A percentile compares a stretch with the other conserved stretches of the same genome.
Evolutionary conservation across 2,113 vertebrate species (phyloP).

Genomic region (Reinhardtius hippoglossoides): DNA sequence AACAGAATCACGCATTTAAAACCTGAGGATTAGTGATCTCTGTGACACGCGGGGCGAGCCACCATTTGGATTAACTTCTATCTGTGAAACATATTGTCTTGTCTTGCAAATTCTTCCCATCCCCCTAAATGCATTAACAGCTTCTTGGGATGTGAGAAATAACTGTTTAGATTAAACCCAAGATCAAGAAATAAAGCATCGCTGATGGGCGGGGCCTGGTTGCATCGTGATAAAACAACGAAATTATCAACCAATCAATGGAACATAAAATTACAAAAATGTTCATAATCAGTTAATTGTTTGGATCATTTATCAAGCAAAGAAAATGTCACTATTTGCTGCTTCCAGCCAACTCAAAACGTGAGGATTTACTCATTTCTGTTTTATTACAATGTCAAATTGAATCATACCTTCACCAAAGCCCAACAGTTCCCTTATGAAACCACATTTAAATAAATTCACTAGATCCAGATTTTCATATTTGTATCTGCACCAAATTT

Average conservation of each 20-base stretch:
- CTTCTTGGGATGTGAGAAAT: not conserved
- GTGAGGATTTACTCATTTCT: not conserved
- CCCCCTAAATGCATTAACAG: not conserved
- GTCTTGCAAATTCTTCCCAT: not conserved
- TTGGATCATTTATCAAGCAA: not conserved
- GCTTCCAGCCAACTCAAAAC: not conserved
- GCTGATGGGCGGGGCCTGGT: too few relatives aligned
- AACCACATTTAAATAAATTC: too few relatives aligned
- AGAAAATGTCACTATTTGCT: not conserved
- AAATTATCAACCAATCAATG: not conserved
- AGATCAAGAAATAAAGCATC: not conserved
- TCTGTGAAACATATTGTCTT: not conserved
- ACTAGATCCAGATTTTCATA: too few relatives aligned
- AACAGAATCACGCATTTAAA: not conserved
- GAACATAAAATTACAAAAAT: not conserved
- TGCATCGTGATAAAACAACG: too few relatives aligned
- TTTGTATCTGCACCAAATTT: too few relatives aligned
- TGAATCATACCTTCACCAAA: too few relatives aligned
- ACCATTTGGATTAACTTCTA: not conserved
- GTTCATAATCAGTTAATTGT: not conserved
- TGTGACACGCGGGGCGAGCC: not conserved
- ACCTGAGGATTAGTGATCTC: not conserved
- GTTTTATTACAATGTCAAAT: too few relatives aligned
- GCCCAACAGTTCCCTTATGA: too few relatives aligned
- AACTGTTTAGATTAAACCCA: not conserved